phyloP scores from a whole-genome alignment of 92 coral and sea anemone genomes.

The Parazoanthus atlanticus region DNA sequence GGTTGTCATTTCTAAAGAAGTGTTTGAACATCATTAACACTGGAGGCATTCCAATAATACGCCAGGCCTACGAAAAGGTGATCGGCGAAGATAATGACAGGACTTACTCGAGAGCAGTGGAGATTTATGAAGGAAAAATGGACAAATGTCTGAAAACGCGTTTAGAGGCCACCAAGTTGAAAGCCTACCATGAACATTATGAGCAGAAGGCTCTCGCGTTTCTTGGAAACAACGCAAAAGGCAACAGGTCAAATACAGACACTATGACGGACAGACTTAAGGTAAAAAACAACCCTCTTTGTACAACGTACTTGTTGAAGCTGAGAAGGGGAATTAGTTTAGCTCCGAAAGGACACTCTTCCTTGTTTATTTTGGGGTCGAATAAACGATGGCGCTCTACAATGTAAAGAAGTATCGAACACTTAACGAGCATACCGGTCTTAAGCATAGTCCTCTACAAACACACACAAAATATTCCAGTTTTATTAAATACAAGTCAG shows the following conservation, averaged over 20 bases:
- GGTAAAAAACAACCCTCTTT: not conserved
- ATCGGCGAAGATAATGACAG: not conserved
- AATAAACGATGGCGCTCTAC: too few relatives aligned
- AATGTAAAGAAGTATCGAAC: too few relatives aligned
- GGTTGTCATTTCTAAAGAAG: slow-evolving; percentile 20
- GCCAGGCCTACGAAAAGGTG: slow-evolving; percentile 6
- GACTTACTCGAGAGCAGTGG: not conserved
- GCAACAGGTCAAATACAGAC: not conserved
- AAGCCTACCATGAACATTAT: not conserved
- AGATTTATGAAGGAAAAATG: not conserved
- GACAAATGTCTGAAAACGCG: not conserved
- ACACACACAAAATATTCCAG: too few relatives aligned
- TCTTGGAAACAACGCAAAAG: slow-evolving; percentile 9
- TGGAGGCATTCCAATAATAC: slow-evolving; percentile 23
- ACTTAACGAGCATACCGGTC: too few relatives aligned
- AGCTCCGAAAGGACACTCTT: too few relatives aligned
- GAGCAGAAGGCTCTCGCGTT: not conserved
- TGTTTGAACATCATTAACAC: not conserved
- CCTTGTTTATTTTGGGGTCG: too few relatives aligned
- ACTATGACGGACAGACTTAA: not conserved
- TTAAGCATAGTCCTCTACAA: too few relatives aligned
- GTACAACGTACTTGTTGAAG: too few relatives aligned
- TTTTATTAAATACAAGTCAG: too few relatives aligned
- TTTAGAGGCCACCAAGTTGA: not conserved
- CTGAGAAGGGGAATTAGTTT: too few relatives aligned